These are phyloP conservation scores for Protomyctophum bolini DNA, from an alignment of 2,113 vertebrate genomes.

Conservation along the genomic window DNA sequence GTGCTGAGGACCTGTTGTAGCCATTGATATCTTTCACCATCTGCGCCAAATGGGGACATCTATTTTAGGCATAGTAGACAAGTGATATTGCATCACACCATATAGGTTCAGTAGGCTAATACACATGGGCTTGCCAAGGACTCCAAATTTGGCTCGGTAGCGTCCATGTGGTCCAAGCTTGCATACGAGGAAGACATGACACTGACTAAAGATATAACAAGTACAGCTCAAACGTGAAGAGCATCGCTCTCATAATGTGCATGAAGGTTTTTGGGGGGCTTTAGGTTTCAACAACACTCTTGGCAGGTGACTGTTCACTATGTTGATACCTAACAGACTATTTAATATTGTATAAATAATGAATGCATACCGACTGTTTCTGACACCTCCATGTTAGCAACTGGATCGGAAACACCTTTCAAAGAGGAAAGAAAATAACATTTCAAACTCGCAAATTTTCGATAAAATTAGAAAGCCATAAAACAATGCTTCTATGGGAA, in stretches of 20 bases:
- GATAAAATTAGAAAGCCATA: too few species aligned
- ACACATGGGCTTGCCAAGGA: constrained; percentile 35
- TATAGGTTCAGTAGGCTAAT: constrained; percentile 7
- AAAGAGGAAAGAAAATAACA: constrained; percentile 42
- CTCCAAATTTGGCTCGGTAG: constrained; percentile 46
- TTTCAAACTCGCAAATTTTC: constrained; percentile 38
- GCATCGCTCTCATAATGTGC: background rate
- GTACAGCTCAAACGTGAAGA: background rate
- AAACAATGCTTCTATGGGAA: background rate
- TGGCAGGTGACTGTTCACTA: background rate
- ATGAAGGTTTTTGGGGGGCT: background rate
- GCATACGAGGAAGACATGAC: background rate
- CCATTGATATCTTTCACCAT: constrained; percentile 17
- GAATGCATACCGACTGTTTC: constrained; percentile 87
- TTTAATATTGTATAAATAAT: constrained; percentile 3
- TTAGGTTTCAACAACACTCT: constrained; percentile 7
- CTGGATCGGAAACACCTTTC: constrained; percentile 85
- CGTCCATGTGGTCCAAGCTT: background rate
- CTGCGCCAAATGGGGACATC: constrained; percentile 22
- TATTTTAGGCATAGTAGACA: constrained; percentile 52
- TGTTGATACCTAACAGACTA: background rate
- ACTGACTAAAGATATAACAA: too few species aligned
- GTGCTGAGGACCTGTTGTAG: constrained; percentile 20
- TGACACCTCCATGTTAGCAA: constrained; percentile 92
- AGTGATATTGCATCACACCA: constrained; percentile 63